Percentiles rank a stretch among this genome's conserved stretches.
Conservation (phyloP, 2,113 vertebrate species). For the Pogonocichla stellata region DNA sequence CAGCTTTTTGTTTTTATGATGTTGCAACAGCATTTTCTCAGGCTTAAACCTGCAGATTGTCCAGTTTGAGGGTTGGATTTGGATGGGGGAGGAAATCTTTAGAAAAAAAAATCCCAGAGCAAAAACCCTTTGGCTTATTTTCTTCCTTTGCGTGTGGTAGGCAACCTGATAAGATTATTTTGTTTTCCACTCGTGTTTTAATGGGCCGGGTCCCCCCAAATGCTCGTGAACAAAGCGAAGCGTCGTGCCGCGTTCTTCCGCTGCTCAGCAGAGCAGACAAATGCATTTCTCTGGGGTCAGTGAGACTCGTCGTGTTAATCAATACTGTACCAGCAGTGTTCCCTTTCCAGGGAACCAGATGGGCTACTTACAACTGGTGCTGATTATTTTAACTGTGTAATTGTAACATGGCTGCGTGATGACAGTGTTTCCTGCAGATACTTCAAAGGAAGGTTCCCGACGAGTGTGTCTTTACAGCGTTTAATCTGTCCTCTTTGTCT, state of each 20-base stretch:
- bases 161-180: background rate
- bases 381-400: constrained; percentile 57
- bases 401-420: constrained; percentile 61
- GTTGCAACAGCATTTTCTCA: background rate
- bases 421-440: constrained; percentile 61
- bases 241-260: background rate
- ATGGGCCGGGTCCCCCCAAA: background rate
- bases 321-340: constrained; percentile 24
- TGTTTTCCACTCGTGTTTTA: background rate
- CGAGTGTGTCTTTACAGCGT: background rate
- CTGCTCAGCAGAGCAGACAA: constrained; percentile 24
- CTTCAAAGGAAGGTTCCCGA: constrained; percentile 49
- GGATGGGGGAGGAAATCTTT: background rate
- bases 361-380: constrained; percentile 46
- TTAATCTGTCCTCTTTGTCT: constrained; percentile 41
- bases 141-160: background rate
- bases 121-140: background rate
- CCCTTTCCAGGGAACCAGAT: constrained; percentile 47
- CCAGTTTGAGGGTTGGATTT: background rate
- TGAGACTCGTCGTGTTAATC: constrained; percentile 35
- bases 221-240: background rate
- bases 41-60: background rate
- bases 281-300: constrained; percentile 37
- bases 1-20: constrained; percentile 26
- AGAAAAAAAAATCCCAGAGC: background rate